phyloP scores from a whole-genome alignment of 2,113 vertebrate genomes.

The Percopsis transmontana region DNA sequence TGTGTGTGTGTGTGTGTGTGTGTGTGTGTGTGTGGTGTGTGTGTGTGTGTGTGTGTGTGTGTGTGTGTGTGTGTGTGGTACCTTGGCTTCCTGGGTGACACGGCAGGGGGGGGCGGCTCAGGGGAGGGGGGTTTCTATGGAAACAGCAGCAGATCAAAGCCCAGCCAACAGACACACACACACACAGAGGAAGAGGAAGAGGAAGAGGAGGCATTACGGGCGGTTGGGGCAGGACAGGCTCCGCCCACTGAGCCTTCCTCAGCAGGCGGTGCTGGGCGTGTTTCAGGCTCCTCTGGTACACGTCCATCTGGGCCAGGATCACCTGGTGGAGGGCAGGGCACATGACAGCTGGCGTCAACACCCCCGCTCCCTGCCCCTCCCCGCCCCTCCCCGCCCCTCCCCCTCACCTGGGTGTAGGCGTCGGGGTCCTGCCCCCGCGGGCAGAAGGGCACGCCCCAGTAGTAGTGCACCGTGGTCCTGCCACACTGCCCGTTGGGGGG shows the following conservation, averaged over 20 bases:
- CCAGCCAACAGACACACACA: too few relatives aligned
- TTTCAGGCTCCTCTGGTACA: constrained; percentile 92
- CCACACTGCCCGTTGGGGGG: constrained; percentile 1
- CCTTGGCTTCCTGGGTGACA: constrained; percentile 9
- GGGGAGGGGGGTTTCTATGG: constrained; percentile 45
- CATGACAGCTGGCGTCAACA: too few relatives aligned
- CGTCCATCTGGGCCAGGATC: constrained; percentile 93
- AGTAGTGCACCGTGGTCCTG: constrained; percentile 83
- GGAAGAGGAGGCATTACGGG: constrained; percentile 34
- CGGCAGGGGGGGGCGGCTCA: neutral
- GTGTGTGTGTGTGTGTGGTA: too few relatives aligned
- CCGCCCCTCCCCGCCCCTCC: neutral
- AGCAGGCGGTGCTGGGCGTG: constrained; percentile 86
- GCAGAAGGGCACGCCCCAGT: constrained; percentile 97
- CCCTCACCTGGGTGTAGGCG: constrained; percentile 85
- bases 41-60: too few relatives aligned
- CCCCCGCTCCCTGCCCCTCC: too few relatives aligned
- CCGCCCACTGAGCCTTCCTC: constrained; percentile 87
- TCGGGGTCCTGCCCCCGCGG: constrained; percentile 89
- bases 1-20: too few relatives aligned
- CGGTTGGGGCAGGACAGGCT: constrained; percentile 78
- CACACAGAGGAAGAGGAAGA: too few relatives aligned
- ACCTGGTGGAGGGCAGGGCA: constrained; percentile 72
- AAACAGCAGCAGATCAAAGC: neutral
- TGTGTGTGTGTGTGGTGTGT: too few relatives aligned